These are phyloP conservation scores for Archilochus colubris DNA, from an alignment of 2,113 vertebrate species.

Conservation along the genomic window DNA sequence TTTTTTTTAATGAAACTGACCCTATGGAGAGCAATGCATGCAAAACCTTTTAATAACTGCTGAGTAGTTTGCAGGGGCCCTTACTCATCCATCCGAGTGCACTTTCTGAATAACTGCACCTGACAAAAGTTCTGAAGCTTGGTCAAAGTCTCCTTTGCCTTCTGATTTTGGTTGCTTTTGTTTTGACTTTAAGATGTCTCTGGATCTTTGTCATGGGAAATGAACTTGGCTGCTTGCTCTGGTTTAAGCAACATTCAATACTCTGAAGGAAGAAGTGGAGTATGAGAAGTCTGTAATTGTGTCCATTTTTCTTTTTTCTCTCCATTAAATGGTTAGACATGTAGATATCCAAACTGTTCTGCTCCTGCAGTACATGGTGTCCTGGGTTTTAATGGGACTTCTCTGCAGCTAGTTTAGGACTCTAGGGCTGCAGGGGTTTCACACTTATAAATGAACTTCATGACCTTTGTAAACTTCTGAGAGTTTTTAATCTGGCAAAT, in stretches of 20 bases:
- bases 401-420: neutral
- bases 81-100: neutral
- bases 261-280: constrained; percentile 20
- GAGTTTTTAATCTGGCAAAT: constrained; percentile 7
- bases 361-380: neutral
- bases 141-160: constrained; percentile 9
- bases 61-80: neutral
- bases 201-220: constrained; percentile 46
- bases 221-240: constrained; percentile 37
- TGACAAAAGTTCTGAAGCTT: constrained; percentile 38
- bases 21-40: fast-evolving
- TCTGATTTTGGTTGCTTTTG: constrained; percentile 52
- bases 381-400: neutral
- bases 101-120: constrained; percentile 5
- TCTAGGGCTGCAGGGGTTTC: neutral
- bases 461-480: neutral
- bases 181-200: constrained; percentile 57
- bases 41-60: neutral
- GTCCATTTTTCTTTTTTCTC: constrained; percentile 49
- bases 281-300: constrained; percentile 15
- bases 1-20: neutral
- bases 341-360: constrained; percentile 12
- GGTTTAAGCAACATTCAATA: constrained; percentile 38
- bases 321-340: constrained; percentile 30
- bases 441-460: neutral